phyloP scores from a whole-genome alignment of 2,113 vertebrate species.

The Notothenia coriiceps region DNA sequence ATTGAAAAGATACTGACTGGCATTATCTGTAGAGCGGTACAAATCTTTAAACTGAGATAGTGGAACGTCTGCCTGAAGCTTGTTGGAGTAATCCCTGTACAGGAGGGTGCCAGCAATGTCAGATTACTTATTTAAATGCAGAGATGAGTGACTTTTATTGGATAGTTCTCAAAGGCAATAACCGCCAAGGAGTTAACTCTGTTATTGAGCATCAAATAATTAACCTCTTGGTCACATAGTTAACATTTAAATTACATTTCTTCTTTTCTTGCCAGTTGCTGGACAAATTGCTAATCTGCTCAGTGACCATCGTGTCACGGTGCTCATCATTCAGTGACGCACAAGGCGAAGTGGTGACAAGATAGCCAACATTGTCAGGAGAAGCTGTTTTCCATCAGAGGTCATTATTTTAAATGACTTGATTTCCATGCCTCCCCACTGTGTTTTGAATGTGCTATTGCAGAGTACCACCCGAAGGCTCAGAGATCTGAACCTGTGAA shows the following conservation, averaged over 20 bases:
- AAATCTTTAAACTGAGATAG: conserved; percentile 31
- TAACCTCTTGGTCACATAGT: conserved; percentile 8
- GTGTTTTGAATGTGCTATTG: conserved; percentile 38
- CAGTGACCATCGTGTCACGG: conserved; percentile 1
- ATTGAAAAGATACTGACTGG: conserved; percentile 35
- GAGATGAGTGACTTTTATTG: neutral
- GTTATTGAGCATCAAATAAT: conserved; percentile 40
- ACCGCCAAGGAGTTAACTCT: conserved; percentile 11
- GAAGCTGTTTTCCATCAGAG: conserved; percentile 49
- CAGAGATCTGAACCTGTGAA: conserved; percentile 56
- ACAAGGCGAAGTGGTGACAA: conserved; percentile 19
- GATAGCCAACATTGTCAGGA: conserved; percentile 20
- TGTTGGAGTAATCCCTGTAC: conserved; percentile 26
- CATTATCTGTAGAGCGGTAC: conserved; percentile 32
- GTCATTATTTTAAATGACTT: conserved; percentile 70
- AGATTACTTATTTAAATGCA: conserved; percentile 33
- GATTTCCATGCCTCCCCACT: conserved; percentile 33
- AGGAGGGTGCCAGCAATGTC: conserved; percentile 21
- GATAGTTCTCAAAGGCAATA: conserved; percentile 16
- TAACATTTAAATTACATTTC: conserved; percentile 21
- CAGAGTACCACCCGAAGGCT: conserved; percentile 35
- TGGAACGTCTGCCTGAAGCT: conserved; percentile 18
- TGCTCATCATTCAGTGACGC: conserved; percentile 13
- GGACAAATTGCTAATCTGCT: conserved; percentile 38
- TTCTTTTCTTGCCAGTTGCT: neutral